These are phyloP conservation scores for Lamproptera curius DNA, from an alignment of 2,888 invertebrate species.

Conservation along the genomic window DNA sequence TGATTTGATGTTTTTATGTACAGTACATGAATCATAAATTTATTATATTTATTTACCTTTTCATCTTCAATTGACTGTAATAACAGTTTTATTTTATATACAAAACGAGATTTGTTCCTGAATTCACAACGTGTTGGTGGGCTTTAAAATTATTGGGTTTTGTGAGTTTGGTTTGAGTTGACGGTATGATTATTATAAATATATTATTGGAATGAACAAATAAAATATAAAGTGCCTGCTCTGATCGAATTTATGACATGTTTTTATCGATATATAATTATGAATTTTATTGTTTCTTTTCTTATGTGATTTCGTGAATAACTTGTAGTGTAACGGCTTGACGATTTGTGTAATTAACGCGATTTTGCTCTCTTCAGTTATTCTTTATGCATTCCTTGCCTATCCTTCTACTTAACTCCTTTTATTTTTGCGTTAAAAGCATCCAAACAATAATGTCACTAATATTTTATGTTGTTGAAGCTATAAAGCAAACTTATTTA, in stretches of 20 bases:
- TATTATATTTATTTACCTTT: too few species aligned
- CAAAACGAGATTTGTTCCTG: constrained; percentile 12
- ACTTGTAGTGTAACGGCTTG: constrained; percentile 20
- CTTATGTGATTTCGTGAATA: constrained; percentile 21
- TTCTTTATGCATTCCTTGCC: too few species aligned
- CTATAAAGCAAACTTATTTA: too few species aligned
- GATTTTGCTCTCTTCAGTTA: background rate
- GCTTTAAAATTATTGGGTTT: constrained; percentile 14
- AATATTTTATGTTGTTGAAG: too few species aligned
- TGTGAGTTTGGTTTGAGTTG: constrained; percentile 16
- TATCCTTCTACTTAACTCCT: background rate
- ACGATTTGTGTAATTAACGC: constrained; percentile 17
- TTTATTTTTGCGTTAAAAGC: too few species aligned
- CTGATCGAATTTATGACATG: constrained; percentile 40
- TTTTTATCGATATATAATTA: constrained; percentile 29
- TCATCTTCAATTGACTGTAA: too few species aligned
- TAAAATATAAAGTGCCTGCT: constrained; percentile 22
- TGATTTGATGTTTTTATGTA: too few species aligned
- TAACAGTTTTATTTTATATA: too few species aligned
- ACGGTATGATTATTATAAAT: constrained; percentile 4
- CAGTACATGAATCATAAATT: too few species aligned
- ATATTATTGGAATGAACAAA: constrained; percentile 11
- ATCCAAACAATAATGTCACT: too few species aligned
- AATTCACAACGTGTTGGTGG: constrained; percentile 1
- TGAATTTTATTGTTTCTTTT: constrained; percentile 24